Base-by-base conservation (phyloP, 2,888 invertebrate genomes). In the Drosophila seclusa region DNA sequence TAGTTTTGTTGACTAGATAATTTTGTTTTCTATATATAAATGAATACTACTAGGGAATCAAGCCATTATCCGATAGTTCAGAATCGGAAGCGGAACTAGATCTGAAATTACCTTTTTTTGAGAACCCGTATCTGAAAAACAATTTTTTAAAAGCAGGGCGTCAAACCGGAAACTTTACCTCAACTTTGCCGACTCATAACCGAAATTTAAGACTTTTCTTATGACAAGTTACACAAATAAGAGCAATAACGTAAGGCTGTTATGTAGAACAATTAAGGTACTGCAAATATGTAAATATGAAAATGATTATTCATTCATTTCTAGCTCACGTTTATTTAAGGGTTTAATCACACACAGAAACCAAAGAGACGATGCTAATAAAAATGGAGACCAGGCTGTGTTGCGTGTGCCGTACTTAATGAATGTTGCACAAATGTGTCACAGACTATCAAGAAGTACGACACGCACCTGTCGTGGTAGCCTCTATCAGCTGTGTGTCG, bases 341-440 rank as follows among this genome's bases (percentile, higher is more conserved):
- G 21, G n/a, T n/a, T n/a, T n/a, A n/a, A n/a, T n/a, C 60, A 45
- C 16, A n/a, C 24, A 21, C 48, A 18, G 38, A 36, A 42, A 27
- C 50, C 27, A 27, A 38, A 27, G 32, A 42, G 36, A 34, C 21
- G 53, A 53, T 59, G 66, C 24, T 31, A 45, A 64, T 57, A 42
- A 38, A 64, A 62, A 49, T 66, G 34, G 4, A 58, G 40, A 54
- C 48, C 21, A 11, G 42, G 45, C 40, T 27, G 36, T 49, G 42
- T 57, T 52, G 74, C 80, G 67, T 64, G 57, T 40, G 61, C 58
- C 63, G 63, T 73, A 80, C 73, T 73, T 73, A 79, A 87, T 85
- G 73, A 79, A 82, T 87, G 85, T 77, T 85, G 77, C 86, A 89
- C 75, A 72, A 75, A 29, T 49, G 62, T 79, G 82, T 67, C 87